phyloP scores from a whole-genome alignment of 2,888 invertebrate species.

The Emmelina monodactyla region DNA sequence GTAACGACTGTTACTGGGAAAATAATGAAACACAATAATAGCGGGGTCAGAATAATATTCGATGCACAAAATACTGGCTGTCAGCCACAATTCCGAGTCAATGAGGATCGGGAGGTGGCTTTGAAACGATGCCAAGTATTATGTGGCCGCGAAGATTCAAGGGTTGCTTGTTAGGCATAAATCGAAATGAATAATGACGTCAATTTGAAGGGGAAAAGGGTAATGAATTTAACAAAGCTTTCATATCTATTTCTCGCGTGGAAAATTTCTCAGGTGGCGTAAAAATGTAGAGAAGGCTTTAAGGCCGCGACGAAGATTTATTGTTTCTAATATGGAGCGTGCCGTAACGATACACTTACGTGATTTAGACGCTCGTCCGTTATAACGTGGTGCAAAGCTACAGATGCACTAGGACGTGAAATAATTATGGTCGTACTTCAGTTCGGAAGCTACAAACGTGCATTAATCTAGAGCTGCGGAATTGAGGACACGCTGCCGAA shows the following conservation, averaged over 20 bases:
- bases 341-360: too few relatives aligned
- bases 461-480: too few relatives aligned
- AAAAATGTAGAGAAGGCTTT: neutral
- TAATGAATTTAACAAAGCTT: conserved; percentile 3
- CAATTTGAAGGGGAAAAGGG: conserved; percentile 3
- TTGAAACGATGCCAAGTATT: conserved; percentile 48
- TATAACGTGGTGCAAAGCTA: too few relatives aligned
- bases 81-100: conserved; percentile 33
- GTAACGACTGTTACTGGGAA: conserved; percentile 11
- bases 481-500: too few relatives aligned
- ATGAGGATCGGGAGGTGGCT: conserved; percentile 26
- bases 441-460: too few relatives aligned
- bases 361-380: too few relatives aligned
- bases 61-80: conserved; percentile 41
- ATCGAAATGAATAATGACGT: conserved; percentile 22
- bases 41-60: conserved; percentile 18
- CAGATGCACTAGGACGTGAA: too few relatives aligned
- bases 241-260: neutral
- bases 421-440: too few relatives aligned
- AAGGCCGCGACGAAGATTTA: too few relatives aligned
- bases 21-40: conserved; percentile 20
- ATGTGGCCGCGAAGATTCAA: conserved; percentile 35
- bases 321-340: too few relatives aligned
- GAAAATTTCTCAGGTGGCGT: too few relatives aligned
- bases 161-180: conserved; percentile 37